Conservation (phyloP, 2,888 invertebrate species). For the Amiota mariae region DNA sequence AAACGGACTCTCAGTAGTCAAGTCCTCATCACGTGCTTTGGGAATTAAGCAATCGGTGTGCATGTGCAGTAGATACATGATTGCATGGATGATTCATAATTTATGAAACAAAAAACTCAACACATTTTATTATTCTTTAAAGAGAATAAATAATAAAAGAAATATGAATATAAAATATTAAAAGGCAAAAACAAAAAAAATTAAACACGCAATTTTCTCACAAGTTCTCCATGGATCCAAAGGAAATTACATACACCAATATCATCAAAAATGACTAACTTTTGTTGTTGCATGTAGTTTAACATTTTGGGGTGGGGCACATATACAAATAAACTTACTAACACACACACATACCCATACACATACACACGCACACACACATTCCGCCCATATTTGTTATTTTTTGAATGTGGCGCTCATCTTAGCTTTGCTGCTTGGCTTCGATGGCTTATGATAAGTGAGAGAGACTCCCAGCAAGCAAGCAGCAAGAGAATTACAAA, state of each 20-base stretch:
- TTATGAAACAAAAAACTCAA: neutral
- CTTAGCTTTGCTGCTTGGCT: neutral
- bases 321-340: neutral
- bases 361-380: neutral
- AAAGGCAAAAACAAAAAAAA: neutral
- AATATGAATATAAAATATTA: neutral
- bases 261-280: no score
- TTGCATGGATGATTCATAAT: no score
- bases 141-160: neutral
- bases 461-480: no score
- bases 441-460: no score
- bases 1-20: no score
- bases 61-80: no score
- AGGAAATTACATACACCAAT: no score
- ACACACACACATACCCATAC: neutral
- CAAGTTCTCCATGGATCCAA: no score
- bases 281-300: neutral
- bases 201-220: neutral
- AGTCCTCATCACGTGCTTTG: no score
- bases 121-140: neutral
- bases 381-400: slow-evolving; percentile 7
- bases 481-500: no score
- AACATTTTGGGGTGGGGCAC: slow-evolving; percentile 12
- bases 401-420: neutral
- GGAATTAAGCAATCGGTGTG: no score